These are phyloP conservation scores for Taeniopygia guttata DNA, from an alignment of 2,797 vertebrate genomes.

Conservation along the genomic window DNA sequence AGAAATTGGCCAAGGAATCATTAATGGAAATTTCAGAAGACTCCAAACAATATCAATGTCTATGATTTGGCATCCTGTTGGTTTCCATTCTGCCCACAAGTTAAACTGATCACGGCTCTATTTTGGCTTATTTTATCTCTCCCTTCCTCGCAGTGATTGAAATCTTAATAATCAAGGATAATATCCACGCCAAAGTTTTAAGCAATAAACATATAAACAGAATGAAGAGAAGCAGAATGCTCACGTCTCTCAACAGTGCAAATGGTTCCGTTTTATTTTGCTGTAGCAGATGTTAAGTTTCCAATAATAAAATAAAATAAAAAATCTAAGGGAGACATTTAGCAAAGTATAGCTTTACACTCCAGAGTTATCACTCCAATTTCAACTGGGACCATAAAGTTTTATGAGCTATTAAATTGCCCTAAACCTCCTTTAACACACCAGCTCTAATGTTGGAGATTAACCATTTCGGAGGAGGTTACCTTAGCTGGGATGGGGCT, in stretches of 20 bases:
- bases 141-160: neutral
- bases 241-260: conserved; percentile 44
- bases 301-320: conserved; percentile 66
- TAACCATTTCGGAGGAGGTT: conserved; percentile 64
- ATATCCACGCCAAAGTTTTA: conserved; percentile 41
- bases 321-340: conserved; percentile 63
- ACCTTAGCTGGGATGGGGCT: conserved; percentile 11
- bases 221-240: neutral
- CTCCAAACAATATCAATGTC: neutral
- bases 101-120: neutral
- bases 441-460: conserved; percentile 59
- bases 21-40: neutral
- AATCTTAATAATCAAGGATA: conserved; percentile 45
- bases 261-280: conserved; percentile 12
- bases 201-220: conserved; percentile 68
- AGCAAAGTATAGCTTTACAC: conserved; percentile 52
- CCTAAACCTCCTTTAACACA: conserved; percentile 72
- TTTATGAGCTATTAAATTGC: conserved; percentile 79
- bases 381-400: conserved; percentile 75
- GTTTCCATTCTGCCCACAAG: neutral
- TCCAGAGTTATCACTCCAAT: conserved; percentile 73
- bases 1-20: neutral
- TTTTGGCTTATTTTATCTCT: neutral
- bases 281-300: conserved; percentile 70
- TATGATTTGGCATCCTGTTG: neutral